Evolutionary conservation across 2,113 vertebrate species (phyloP), one percentile per base, ranked within the genome.

Genomic region (Engystomops pustulosus): DNA sequence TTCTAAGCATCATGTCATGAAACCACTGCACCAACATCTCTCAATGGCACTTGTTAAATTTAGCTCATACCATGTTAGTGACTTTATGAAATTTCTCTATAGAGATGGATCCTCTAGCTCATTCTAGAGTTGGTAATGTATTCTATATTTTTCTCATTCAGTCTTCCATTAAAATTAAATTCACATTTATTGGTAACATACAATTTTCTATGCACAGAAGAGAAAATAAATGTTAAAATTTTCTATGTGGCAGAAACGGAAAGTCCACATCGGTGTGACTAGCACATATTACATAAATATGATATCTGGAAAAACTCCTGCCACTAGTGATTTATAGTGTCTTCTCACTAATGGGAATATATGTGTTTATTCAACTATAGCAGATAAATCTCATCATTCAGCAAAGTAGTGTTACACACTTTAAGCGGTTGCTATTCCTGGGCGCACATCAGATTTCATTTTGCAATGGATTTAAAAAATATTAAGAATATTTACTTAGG

Each of bases 301-400:
- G 45, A 81, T 53, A 70, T 70, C 20, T 70, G 38, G 70, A 81
- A 70, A 44, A 70, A 53, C 49, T 11, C 88, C 86, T 86, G 78
- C n/a, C 72, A 88, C 77, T 60, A 17, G 53, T 90, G 88, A 92
- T 90, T 91, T 90, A 90, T 91, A 81, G 89, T 36, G 65, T 30
- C 38, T 79, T 86, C 88, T 86, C 86, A 88, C 79, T 90, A 90
- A 90, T 79, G 85, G 72, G 79, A 86, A 89, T 87, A 91, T 91
- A 91, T 81, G 83, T 78, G 87, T 89, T 68, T 90, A 88, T 89
- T 88, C 90, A 74, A 88, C 81, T 87, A 79, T 34, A 62, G 86
- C 88, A 86, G 85, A 88, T 88, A 90, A 36, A 69, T 90, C 86
- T 65, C 77, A 89, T 91, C 91, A 91, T 76, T 90, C 86, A 91